Evolutionary conservation across 2,797 vertebrate species (phyloP).

Genomic region (Peromyscus aztecus): DNA sequence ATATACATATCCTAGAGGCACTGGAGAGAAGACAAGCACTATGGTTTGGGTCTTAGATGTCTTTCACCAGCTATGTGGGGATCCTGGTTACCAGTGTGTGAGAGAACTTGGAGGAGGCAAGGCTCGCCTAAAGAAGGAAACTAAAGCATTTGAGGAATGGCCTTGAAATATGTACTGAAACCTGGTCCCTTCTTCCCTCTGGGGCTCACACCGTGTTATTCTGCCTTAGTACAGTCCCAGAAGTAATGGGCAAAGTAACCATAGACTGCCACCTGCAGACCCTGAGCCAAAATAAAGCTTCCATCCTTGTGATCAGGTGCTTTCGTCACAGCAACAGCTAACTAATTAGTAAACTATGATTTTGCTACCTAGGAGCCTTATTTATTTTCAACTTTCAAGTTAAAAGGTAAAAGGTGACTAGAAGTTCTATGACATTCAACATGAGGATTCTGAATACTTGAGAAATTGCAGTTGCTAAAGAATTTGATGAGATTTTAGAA

Average conservation of each 20-base stretch:
- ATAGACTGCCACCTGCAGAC: background rate
- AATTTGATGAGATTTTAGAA: constrained; percentile 5
- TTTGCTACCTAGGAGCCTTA: background rate
- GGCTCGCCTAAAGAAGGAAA: background rate
- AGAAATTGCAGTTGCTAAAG: constrained; percentile 1
- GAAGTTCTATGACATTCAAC: constrained; percentile 5
- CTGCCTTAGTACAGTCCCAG: background rate
- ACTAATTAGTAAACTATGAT: background rate
- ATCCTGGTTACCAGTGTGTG: background rate
- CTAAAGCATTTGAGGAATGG: no score
- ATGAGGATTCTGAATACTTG: background rate
- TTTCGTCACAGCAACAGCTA: background rate
- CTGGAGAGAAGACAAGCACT: background rate
- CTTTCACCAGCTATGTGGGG: no score
- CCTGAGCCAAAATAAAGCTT: background rate
- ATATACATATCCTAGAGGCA: background rate
- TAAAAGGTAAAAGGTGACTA: background rate
- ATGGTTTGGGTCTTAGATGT: background rate
- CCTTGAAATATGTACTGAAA: no score
- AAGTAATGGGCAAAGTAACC: no score
- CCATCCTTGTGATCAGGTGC: background rate
- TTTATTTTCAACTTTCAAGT: constrained; percentile 28
- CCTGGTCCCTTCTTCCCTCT: background rate
- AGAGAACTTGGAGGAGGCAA: background rate
- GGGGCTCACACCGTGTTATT: background rate